Evolutionary conservation across 2,888 invertebrate genomes (phyloP).

Genomic region (Nymphalis c-album): DNA sequence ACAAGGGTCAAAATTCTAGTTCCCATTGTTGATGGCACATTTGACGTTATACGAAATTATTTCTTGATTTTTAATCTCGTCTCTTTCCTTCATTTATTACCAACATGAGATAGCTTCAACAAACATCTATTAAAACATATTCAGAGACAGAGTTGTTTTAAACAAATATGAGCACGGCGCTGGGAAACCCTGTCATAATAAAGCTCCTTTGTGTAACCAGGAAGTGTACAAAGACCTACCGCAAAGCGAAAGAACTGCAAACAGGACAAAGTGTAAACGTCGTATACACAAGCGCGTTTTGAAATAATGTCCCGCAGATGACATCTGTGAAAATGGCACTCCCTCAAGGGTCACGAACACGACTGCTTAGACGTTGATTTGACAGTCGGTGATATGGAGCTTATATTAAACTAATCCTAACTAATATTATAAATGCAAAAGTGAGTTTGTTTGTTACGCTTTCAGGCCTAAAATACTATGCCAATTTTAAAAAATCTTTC

Average conservation of each 20-base stretch:
- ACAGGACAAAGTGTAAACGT: conserved; percentile 24
- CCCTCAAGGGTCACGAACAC: conserved; percentile 6
- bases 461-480: too few species aligned
- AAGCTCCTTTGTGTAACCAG: conserved; percentile 34
- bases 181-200: conserved; percentile 33
- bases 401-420: not conserved
- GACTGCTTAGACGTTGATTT: not conserved
- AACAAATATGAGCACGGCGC: conserved; percentile 26
- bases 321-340: conserved; percentile 8
- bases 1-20: too few species aligned
- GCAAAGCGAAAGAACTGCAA: conserved; percentile 34
- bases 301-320: conserved; percentile 17
- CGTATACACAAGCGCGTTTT: conserved; percentile 13
- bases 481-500: too few species aligned
- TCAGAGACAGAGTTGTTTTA: conserved; percentile 3
- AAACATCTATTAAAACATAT: too few species aligned
- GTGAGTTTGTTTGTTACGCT: too few species aligned
- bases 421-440: too few species aligned
- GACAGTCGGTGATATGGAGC: not conserved
- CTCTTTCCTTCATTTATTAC: too few species aligned
- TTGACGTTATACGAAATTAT: too few species aligned
- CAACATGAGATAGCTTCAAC: too few species aligned
- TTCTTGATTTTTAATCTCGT: too few species aligned
- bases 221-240: conserved; percentile 33
- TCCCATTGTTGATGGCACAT: too few species aligned